Evolutionary conservation across 37 sponge, comb jelly and placozoan genomes (phyloP), one percentile per base, ranked within the genome.

Genomic region (Ianthella basta): DNA sequence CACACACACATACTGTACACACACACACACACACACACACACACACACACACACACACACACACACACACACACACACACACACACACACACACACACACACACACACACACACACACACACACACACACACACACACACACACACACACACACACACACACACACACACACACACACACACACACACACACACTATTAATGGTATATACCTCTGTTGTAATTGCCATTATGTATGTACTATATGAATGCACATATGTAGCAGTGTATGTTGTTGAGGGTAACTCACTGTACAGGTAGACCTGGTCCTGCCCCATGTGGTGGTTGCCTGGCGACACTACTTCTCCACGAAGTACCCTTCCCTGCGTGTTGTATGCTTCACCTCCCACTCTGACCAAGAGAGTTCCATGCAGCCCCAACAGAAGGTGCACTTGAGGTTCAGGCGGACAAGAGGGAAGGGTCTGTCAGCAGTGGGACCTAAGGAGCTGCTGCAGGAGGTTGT

Each of bases 321-420:
- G 4, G 93, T 98, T 18, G 93, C 99, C 16, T 98, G 99, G 99
- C 90, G 89, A 72, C 90, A 88, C 59, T 96, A 98, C 80, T 98
- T 98, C 85, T 82, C 83, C 18, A 32, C 65, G 33, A 84, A 89
- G 25, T 98, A 88, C 80, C 95, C 97, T 30, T 79, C 91, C 0
- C 86, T 96, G 24, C 80, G 88, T 30, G 94, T 98, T 35, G 85
- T 98, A 68, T 92, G 95, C 83, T 98, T 98, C 91, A 92, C 99
- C 20, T 86, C 91, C 21, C 90, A 85, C 67, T 95, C 99, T 0
- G 80, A 91, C 81, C 79, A 60, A 6, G 68, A 91, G 35, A 77
- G 68, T 24, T 87, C 92, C 38, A 8, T 80, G 14, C 25, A 86
- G 23, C 41, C 80, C 30, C 60, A 79, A 41, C 30, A 54, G 3